Evolutionary conservation across 2,113 vertebrate genomes (phyloP).

Genomic region (Tylochromis polylepis): DNA sequence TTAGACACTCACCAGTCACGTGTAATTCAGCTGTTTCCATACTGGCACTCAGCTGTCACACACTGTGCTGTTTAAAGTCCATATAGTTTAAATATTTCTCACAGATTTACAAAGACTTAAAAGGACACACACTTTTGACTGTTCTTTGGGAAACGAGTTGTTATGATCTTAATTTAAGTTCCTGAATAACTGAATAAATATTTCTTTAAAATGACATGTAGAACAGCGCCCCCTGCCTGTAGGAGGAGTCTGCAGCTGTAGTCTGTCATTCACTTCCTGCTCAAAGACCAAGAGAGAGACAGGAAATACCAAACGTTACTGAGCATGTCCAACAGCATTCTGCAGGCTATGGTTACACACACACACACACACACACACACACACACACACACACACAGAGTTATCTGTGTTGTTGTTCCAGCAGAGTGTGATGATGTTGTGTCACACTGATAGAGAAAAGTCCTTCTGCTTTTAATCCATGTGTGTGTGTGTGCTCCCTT

Average conservation of each 20-base stretch:
- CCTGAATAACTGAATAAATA: neutral
- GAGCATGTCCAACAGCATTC: constrained; percentile 38
- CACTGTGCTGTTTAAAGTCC: neutral
- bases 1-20: neutral
- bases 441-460: neutral
- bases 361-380: neutral
- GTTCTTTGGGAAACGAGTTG: neutral
- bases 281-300: constrained; percentile 7
- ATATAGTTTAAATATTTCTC: neutral
- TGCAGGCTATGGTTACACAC: constrained; percentile 28
- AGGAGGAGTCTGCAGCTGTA: neutral
- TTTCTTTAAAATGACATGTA: neutral
- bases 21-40: neutral
- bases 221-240: neutral
- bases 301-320: constrained; percentile 43
- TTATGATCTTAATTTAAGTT: neutral
- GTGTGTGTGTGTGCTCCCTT: neutral
- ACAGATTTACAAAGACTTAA: neutral
- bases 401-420: neutral
- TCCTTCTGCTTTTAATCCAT: neutral
- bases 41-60: neutral
- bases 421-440: neutral
- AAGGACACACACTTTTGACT: neutral
- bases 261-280: constrained; percentile 13
- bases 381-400: neutral